phyloP scores from a whole-genome alignment of 2,888 invertebrate genomes.

The Theristus sp. region DNA sequence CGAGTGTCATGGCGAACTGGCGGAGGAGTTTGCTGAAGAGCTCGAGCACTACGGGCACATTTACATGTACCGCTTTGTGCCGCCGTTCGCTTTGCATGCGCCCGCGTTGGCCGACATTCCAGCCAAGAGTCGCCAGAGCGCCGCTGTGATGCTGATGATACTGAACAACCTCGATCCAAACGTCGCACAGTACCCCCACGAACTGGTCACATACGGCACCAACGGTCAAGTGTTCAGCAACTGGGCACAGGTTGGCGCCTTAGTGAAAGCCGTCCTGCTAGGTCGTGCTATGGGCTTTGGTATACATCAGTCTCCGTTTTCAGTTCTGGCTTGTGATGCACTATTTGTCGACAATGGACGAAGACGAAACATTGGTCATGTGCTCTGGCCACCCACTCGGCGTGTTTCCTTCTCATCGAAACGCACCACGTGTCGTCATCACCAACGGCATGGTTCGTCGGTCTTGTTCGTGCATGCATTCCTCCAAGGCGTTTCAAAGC shows the following conservation, averaged over 20 bases:
- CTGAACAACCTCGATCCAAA: slow-evolving; percentile 44
- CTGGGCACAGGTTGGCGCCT: slow-evolving; percentile 40
- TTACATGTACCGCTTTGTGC: slow-evolving; percentile 37
- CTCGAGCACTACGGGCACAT: slow-evolving; percentile 41
- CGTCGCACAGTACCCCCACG: slow-evolving; percentile 46
- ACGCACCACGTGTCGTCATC: slow-evolving; percentile 40
- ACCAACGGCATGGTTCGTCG: slow-evolving; percentile 43
- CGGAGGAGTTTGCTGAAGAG: slow-evolving; percentile 40
- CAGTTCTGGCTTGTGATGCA: slow-evolving; percentile 43
- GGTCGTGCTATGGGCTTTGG: no score
- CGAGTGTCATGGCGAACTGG: slow-evolving; percentile 34
- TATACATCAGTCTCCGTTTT: slow-evolving; percentile 3
- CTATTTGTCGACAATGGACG: slow-evolving; percentile 39
- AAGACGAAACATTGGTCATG: slow-evolving; percentile 41
- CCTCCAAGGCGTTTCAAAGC: not conserved
- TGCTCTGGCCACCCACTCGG: slow-evolving; percentile 46
- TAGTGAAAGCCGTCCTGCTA: no score
- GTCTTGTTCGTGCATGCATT: not conserved
- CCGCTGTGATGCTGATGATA: slow-evolving; percentile 45
- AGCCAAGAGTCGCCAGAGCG: slow-evolving; percentile 33
- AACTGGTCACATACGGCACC: slow-evolving; percentile 45
- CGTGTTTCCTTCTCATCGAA: slow-evolving; percentile 36
- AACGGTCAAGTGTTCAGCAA: slow-evolving; percentile 47
- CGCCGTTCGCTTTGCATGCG: slow-evolving; percentile 30
- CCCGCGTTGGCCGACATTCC: slow-evolving; percentile 31